Evolutionary conservation across 1,140 invertebrate genomes (phyloP).

Genomic region (Drosophila paulistorum): DNA sequence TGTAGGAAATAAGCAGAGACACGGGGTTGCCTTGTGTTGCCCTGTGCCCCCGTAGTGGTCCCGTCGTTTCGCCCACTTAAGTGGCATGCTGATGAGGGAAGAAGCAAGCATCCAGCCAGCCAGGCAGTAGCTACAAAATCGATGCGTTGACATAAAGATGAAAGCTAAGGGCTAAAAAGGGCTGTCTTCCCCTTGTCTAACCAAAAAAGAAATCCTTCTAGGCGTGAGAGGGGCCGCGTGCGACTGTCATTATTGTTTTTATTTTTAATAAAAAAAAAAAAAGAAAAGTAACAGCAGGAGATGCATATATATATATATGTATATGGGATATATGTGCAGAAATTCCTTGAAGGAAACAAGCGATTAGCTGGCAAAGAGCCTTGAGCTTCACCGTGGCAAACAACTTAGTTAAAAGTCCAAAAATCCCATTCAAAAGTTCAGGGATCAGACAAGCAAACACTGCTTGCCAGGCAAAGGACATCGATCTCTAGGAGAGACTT

Average conservation of each 20-base stretch:
- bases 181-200: slow-evolving; percentile 20
- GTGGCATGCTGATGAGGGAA: slow-evolving; percentile 44
- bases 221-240: slow-evolving; percentile 30
- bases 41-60: background rate
- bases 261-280: slow-evolving; percentile 54
- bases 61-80: slow-evolving; percentile 36
- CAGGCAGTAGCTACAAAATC: slow-evolving; percentile 16
- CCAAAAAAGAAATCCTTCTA: slow-evolving; percentile 2
- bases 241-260: slow-evolving; percentile 59
- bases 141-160: slow-evolving; percentile 75
- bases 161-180: slow-evolving; percentile 55
- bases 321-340: background rate
- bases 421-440: no score
- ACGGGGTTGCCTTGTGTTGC: slow-evolving; percentile 8
- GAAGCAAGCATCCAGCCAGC: slow-evolving; percentile 29
- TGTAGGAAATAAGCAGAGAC: slow-evolving; percentile 7
- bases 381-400: no score
- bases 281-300: background rate
- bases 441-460: no score
- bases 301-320: background rate
- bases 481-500: no score
- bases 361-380: background rate
- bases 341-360: background rate
- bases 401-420: no score
- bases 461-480: no score